Evolutionary conservation across 2,113 vertebrate species (phyloP), one percentile per base, ranked within the genome.

Genomic region (Nymphicus hollandicus): DNA sequence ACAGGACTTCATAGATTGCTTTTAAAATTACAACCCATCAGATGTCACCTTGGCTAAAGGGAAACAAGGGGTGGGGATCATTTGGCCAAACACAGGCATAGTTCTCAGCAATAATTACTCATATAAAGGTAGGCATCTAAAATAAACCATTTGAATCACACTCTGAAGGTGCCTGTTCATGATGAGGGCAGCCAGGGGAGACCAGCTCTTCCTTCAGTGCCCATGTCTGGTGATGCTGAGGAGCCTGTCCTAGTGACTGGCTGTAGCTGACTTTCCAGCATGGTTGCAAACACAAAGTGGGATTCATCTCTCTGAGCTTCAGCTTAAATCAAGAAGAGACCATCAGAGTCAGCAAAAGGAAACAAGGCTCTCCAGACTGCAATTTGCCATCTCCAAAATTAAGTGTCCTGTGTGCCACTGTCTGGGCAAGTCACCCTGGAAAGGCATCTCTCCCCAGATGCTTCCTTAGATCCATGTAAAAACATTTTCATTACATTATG

Each of bases 151-250:
- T 27, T 31, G 43, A 53, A 39, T 84, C 35, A 81, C 0, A 0
- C 18, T n/a, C 37, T 63, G 46, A 19, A 74, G 52, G 17, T 66
- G 33, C 14, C 13, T 33, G 8, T 23, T 71, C 43, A 35, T 6
- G 39, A 33, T 0, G 8, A 43, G 46, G 31, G 46, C 46, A 66
- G n/a, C n/a, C 29, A 13, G 16, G 25, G 25, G 10, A 60, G 81
- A 64, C 10, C 1, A 0, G 12, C 25, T 84, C 11, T 53, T 87
- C 44, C 39, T 33, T 65, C 2, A 0, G 25, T 18, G 25, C 22
- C 33, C 37, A 11, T 68, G 24, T 23, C 52, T 68, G 56, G 9
- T 2, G 1, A 18, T 47, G 19, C 27, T 0, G 0, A 70, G 37
- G 29, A 65, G 17, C 15, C 27, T 52, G 17, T 17, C 53, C 17